These are phyloP conservation scores for Pituophis catenifer DNA, from an alignment of 2,113 vertebrate genomes.

Conservation along the genomic window DNA sequence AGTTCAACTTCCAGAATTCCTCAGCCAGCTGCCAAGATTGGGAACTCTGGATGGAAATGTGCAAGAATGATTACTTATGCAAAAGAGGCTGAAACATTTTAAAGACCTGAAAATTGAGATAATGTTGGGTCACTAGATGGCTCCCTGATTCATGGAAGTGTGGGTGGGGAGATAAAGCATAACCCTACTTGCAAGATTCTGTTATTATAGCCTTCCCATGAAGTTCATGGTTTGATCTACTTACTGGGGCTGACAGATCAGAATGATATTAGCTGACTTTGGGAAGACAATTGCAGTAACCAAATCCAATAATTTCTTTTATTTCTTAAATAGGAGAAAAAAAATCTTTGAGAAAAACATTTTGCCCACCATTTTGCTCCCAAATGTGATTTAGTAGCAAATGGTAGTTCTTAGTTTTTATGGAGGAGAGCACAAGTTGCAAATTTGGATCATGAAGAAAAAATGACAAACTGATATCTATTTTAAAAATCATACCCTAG, in stretches of 20 bases:
- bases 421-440: background rate
- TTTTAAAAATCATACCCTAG: background rate
- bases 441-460: background rate
- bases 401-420: background rate
- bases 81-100: background rate
- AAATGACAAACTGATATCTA: background rate
- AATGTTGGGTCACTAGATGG: background rate
- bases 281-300: background rate
- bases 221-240: background rate
- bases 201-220: background rate
- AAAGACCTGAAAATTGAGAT: background rate
- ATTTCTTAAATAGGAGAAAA: background rate
- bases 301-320: background rate
- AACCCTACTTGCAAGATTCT: background rate
- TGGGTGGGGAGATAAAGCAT: background rate
- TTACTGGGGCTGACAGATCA: background rate
- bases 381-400: background rate
- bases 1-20: background rate
- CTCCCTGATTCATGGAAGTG: background rate
- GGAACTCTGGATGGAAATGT: background rate
- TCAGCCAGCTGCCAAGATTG: background rate
- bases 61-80: background rate
- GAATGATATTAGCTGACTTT: background rate
- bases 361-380: background rate
- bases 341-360: background rate